A percentile compares a stretch with the other conserved stretches of the same genome.
Conservation (phyloP, 1,140 invertebrate species). For the Trichoplusia ni region DNA sequence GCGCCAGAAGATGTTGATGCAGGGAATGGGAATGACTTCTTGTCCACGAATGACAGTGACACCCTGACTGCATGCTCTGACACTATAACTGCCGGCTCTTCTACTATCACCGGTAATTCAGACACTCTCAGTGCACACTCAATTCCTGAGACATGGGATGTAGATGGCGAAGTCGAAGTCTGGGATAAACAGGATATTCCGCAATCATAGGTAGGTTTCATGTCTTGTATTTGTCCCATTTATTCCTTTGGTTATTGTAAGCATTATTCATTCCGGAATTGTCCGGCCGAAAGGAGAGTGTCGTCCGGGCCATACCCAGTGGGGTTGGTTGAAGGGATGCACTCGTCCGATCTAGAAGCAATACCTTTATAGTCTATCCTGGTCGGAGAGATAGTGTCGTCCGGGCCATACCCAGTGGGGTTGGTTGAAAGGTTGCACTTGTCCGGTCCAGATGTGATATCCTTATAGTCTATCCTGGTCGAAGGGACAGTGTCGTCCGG, state of each 20-base stretch:
- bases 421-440: neutral
- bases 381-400: neutral
- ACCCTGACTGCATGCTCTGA: slow-evolving; percentile 36
- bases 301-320: neutral
- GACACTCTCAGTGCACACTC: slow-evolving; percentile 32
- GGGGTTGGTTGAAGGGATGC: neutral
- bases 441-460: neutral
- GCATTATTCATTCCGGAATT: neutral
- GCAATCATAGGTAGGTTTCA: neutral
- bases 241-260: neutral
- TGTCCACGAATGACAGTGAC: slow-evolving; percentile 11
- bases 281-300: neutral
- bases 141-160: neutral
- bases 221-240: neutral
- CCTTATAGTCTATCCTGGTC: too few relatives aligned
- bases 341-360: neutral
- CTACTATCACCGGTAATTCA: slow-evolving; percentile 36
- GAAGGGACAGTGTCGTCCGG: slow-evolving; percentile 14
- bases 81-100: slow-evolving; percentile 20
- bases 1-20: slow-evolving; percentile 37
- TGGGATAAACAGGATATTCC: neutral
- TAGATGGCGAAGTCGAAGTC: neutral
- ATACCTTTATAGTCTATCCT: neutral
- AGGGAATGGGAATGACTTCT: neutral
- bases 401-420: neutral